Base-by-base conservation (phyloP, 2,888 invertebrate species). In the Campoplex capitator region DNA sequence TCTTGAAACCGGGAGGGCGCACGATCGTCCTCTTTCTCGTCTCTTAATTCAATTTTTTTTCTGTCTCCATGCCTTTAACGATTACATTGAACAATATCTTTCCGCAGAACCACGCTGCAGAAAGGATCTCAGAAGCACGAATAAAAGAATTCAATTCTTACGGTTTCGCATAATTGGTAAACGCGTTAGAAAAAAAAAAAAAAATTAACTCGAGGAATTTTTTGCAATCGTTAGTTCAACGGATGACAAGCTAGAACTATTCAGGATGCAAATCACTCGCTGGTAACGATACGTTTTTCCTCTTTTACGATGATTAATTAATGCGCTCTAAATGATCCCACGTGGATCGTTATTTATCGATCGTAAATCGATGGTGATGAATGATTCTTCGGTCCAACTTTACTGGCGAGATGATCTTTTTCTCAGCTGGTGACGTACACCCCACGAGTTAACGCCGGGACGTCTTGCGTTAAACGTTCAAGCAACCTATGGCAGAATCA, bases 401-500 rank as follows among this genome's bases (percentile, higher is more conserved):
- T 65, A n/a, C 9, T 16, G 45, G 58, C 28, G 45, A 0, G 23
- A 48, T 65, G n/a, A 32, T 48, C 28, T 48, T 65, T 48, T 65
- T 35, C 75, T 38, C 54, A n/a, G 51, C 38, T 42, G 23, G 56
- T 11, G 58, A 70, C 56, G 42, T 32, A 28, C 58, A 48, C 70
- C 51, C 74, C 70, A 75, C 54, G 75, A 75, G 51, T 80, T 38
- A 54, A 79, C 65, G 70, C 42, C 74, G n/a, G 42, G 45, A 65
- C 32, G 79, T 28, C 71, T 54, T 18, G 74, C 35, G 73, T 84
- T 73, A 38, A 84, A 35, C 67, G 23, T 65, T 32, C 28, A 8
- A 62, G 9, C 58, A n/a, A 71, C 45, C 58, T 71, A 28, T 70
- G 23, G 58, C 28, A 7, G 32, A 81, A 77, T 85, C 85, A 82